Percentiles rank a stretch among this genome's conserved stretches.
These are phyloP conservation scores for Mamestra configurata DNA, from an alignment of 1,140 invertebrate genomes.

Conservation along the genomic window DNA sequence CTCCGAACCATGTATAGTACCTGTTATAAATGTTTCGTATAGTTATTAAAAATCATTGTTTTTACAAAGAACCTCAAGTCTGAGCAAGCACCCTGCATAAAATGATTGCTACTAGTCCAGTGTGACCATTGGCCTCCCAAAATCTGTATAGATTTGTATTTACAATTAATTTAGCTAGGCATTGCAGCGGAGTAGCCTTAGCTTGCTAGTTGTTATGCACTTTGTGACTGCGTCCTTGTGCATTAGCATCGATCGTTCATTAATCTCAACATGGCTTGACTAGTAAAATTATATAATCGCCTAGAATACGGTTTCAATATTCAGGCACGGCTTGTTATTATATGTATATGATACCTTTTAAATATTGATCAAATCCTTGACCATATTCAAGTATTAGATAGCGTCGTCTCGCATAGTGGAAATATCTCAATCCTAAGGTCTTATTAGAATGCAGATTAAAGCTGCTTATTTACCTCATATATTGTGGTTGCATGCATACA, in stretches of 20 bases:
- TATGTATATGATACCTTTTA: no score
- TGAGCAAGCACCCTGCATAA: no score
- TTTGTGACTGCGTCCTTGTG: conserved; percentile 48
- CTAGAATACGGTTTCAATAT: background rate
- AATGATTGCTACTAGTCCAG: background rate
- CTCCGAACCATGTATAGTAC: no score
- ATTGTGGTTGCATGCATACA: no score
- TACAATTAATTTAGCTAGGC: conserved; percentile 8
- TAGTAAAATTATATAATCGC: conserved; percentile 22
- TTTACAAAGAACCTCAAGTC: background rate
- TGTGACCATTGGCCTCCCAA: background rate
- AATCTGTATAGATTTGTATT: conserved; percentile 16
- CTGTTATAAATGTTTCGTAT: no score
- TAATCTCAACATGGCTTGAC: conserved; percentile 51
- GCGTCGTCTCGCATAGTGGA: no score
- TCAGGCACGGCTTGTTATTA: background rate
- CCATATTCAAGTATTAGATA: background rate
- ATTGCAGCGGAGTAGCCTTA: background rate
- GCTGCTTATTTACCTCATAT: no score
- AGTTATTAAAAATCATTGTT: background rate
- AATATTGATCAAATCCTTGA: background rate
- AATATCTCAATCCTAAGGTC: background rate
- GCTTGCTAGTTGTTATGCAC: conserved; percentile 37
- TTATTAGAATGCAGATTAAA: background rate
- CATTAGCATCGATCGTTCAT: conserved; percentile 55